Evolutionary conservation across 2,113 vertebrate species (phyloP).

Genomic region (Scomber scombrus): DNA sequence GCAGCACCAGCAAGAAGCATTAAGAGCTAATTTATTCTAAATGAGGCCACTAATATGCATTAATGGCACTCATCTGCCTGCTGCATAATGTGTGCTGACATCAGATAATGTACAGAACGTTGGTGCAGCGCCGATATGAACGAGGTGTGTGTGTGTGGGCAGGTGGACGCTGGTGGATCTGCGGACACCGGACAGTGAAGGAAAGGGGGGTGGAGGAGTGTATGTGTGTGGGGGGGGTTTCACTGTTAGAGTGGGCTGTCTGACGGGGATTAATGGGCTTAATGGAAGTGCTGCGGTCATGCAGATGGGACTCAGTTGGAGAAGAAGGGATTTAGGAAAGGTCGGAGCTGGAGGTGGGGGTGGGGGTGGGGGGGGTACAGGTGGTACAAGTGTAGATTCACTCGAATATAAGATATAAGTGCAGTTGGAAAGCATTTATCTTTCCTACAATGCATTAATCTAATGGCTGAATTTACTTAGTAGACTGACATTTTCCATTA

Average conservation of each 20-base stretch:
- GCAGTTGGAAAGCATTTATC: no score
- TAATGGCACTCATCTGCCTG: constrained; percentile 6
- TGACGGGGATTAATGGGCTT: constrained; percentile 56
- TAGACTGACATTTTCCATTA: no score
- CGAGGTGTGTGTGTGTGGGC: neutral
- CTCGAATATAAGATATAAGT: neutral
- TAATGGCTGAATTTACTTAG: no score
- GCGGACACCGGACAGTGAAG: neutral
- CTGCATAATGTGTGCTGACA: constrained; percentile 22
- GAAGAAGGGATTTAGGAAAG: constrained; percentile 34
- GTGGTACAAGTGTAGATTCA: neutral
- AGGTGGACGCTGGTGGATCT: neutral
- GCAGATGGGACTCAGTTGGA: constrained; percentile 23
- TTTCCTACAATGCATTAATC: no score
- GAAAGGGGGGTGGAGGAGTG: neutral
- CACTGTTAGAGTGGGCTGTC: constrained; percentile 29
- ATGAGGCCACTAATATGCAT: constrained; percentile 3
- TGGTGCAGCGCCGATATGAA: neutral
- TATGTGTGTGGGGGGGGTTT: neutral
- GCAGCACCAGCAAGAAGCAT: neutral
- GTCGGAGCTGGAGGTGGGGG: constrained; percentile 23
- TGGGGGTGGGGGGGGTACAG: constrained; percentile 3
- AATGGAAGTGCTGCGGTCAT: constrained; percentile 67
- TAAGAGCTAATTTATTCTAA: constrained; percentile 8
- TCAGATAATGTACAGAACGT: neutral